phyloP scores from a whole-genome alignment of 1,140 invertebrate genomes.

The Arctopsyche grandis region DNA sequence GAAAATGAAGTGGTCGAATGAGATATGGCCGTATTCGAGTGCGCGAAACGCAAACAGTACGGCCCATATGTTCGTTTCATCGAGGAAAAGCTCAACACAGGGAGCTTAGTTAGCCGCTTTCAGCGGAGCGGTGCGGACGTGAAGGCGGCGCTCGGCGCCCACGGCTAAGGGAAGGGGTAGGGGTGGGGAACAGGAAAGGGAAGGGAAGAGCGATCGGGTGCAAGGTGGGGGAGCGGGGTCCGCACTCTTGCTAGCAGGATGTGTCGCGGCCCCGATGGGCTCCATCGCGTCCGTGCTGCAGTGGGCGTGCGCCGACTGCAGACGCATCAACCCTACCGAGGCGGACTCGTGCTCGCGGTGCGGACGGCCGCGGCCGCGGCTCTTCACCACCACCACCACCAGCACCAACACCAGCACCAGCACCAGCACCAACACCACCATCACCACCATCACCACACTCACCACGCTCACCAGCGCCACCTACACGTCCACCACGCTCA shows the following conservation, averaged over 20 bases:
- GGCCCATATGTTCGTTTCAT: no score
- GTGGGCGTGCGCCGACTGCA: constrained; percentile 87
- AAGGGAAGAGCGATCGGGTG: neutral
- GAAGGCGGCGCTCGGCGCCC: neutral
- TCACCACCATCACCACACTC: neutral
- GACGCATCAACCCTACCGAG: constrained; percentile 87
- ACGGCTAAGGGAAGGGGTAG: neutral
- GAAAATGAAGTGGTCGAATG: no score
- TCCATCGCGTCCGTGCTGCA: constrained; percentile 89
- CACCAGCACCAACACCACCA: neutral
- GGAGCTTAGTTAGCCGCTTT: no score
- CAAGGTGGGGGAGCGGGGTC: constrained; percentile 18
- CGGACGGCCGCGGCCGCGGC: constrained; percentile 62
- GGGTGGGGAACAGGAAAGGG: neutral
- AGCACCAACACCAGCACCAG: neutral
- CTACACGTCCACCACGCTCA: neutral
- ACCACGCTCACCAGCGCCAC: neutral
- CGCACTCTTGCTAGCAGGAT: neutral
- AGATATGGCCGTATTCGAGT: no score
- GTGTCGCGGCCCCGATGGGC: constrained; percentile 70
- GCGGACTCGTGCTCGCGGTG: constrained; percentile 82
- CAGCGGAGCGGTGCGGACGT: no score
- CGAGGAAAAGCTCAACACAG: no score
- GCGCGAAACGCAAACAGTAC: no score
- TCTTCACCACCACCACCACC: neutral